These are phyloP conservation scores for Apostichopus parvimensis DNA, from an alignment of 35 echinoderm and acorn worm genomes.

Conservation along the genomic window DNA sequence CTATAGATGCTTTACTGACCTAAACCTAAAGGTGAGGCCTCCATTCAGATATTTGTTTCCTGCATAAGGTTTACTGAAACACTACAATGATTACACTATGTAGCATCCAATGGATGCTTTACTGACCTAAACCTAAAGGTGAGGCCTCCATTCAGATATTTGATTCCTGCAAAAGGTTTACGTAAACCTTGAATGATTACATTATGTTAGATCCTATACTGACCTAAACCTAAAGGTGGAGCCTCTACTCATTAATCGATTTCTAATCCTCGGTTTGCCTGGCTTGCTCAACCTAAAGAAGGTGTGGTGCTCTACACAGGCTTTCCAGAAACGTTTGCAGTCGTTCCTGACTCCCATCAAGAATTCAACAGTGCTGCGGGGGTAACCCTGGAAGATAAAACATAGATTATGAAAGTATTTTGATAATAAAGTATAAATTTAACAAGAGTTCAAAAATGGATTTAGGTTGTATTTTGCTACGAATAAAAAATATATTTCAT, in stretches of 20 bases:
- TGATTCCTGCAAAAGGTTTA: background rate
- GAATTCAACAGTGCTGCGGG: constrained; percentile 91
- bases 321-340: constrained; percentile 98
- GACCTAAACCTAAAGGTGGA: constrained; percentile 97
- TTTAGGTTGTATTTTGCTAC: no score
- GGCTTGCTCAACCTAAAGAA: constrained; percentile 90
- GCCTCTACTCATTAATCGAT: constrained; percentile 81
- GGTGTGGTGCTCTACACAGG: constrained; percentile 96
- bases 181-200: background rate
- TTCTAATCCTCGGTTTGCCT: constrained; percentile 32
- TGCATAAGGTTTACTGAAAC: background rate
- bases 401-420: no score
- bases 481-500: no score
- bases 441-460: background rate
- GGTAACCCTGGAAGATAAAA: constrained; percentile 69
- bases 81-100: background rate
- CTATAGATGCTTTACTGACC: constrained; percentile 41
- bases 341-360: constrained; percentile 84
- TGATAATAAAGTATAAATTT: background rate
- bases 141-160: constrained; percentile 71
- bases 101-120: background rate
- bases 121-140: constrained; percentile 93
- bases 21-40: constrained; percentile 91
- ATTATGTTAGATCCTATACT: background rate
- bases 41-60: constrained; percentile 37